Evolutionary conservation across 2,113 vertebrate species (phyloP), one percentile per base, ranked within the genome.

Genomic region (Oryzias curvinotus): DNA sequence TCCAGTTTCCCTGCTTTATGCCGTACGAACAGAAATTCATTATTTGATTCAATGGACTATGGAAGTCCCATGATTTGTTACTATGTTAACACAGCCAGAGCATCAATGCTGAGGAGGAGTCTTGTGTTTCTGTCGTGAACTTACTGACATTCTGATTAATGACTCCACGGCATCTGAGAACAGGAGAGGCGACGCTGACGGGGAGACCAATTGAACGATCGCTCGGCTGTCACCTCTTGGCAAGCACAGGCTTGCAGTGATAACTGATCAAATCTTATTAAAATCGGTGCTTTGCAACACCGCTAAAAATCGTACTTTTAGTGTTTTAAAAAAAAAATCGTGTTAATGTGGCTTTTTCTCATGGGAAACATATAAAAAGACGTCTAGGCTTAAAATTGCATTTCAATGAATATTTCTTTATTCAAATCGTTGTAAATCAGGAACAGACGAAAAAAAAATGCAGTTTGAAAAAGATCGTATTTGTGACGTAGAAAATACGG

Each of bases 61-160:
- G 47, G 44, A 51, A 46, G 49, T 65, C 14, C 51, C 21, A 16
- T 54, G 55, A 71, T 76, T 76, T 66, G 18, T 15, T 57, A 48
- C 28, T 16, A 12, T 59, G 23, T 62, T 57, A 44, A 59, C 41
- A 52, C 4, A 23, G 42, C 44, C 16, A 30, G 41, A 65, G 55
- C 26, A 7, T 21, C 18, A 43, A 10, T n/a, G 30, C 28, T 51
- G 23, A 2, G 42, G 23, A 30, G 41, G 26, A 54, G 49, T 10
- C 1, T 36, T 53, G 7, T 14, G 28, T 57, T 66, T 42, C 8
- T 28, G 44, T 1, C 45, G 26, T 28, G 19, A 26, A 17, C 30
- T 53, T 28, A 46, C 23, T 52, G 15, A 30, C 18, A 25, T 43
- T 19, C 1, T 17, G 26, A 14, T 53, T 14, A 64, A 53, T 56